Conservation (phyloP, 2,113 vertebrate species). For the Zapus hudsonius region DNA sequence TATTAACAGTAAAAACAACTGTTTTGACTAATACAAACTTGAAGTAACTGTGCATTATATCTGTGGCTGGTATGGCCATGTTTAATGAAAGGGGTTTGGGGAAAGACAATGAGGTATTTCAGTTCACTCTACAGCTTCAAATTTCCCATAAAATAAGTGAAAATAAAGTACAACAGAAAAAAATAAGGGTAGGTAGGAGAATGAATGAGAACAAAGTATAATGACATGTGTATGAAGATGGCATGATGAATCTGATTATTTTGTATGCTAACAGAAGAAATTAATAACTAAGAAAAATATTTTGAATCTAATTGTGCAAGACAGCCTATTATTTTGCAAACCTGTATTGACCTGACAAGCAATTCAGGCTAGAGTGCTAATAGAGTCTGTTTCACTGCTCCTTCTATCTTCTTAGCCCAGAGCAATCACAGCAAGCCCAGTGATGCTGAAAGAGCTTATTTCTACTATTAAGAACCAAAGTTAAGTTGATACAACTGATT, state of each 20-base stretch:
- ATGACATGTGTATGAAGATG: not conserved
- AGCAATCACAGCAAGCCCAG: slow-evolving; percentile 22
- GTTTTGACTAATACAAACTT: not conserved
- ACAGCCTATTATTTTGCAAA: slow-evolving; percentile 35
- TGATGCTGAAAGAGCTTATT: not conserved
- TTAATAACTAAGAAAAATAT: not conserved
- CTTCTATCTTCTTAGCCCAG: slow-evolving; percentile 7
- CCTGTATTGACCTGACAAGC: not conserved
- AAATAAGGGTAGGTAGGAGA: not conserved
- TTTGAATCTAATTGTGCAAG: not conserved
- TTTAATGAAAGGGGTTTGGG: slow-evolving; percentile 8
- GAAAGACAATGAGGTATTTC: slow-evolving; percentile 18
- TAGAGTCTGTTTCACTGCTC: not conserved
- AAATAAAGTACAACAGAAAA: slow-evolving; percentile 39
- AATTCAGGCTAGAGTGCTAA: not conserved
- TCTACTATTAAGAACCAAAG: not conserved
- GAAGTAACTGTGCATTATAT: not conserved
- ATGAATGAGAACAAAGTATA: not conserved
- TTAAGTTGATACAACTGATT: not conserved
- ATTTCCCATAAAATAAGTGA: not conserved
- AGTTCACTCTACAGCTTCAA: slow-evolving; percentile 7
- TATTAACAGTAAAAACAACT: slow-evolving; percentile 12
- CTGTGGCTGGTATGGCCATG: not conserved
- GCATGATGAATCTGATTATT: not conserved
- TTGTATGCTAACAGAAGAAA: not conserved